phyloP scores from a whole-genome alignment of 2,888 invertebrate genomes.

The Cephus rjabovi region DNA sequence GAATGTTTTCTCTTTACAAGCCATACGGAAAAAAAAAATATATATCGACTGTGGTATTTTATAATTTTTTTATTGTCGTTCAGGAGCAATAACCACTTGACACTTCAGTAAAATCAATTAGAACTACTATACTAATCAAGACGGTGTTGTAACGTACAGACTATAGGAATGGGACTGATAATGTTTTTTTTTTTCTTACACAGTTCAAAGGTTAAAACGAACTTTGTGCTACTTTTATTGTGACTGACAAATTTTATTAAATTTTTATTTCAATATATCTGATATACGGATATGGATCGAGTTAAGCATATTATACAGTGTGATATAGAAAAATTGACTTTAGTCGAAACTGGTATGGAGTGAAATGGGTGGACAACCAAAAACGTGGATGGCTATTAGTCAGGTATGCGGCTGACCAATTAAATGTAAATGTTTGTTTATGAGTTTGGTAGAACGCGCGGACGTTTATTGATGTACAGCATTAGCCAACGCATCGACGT shows the following conservation, averaged over 20 bases:
- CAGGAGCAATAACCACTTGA: constrained; percentile 54
- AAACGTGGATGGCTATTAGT: constrained; percentile 36
- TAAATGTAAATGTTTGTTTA: constrained; percentile 65
- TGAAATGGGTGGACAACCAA: background rate
- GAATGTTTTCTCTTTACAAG: background rate
- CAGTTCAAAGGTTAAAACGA: background rate
- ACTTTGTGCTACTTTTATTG: background rate
- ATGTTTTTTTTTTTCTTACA: constrained; percentile 15
- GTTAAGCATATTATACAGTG: background rate
- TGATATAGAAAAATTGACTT: background rate
- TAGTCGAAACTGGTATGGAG: background rate
- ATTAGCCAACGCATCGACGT: constrained; percentile 57
- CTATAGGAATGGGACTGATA: constrained; percentile 19
- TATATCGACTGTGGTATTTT: constrained; percentile 17
- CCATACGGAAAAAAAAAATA: background rate
- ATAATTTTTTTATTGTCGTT: constrained; percentile 41
- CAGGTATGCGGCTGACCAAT: constrained; percentile 56
- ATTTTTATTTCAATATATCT: background rate
- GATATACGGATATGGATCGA: background rate
- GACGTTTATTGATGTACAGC: constrained; percentile 62
- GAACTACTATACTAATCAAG: constrained; percentile 42
- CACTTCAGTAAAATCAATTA: constrained; percentile 60
- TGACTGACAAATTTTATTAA: background rate
- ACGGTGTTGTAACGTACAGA: constrained; percentile 35
- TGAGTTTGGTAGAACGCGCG: constrained; percentile 52